Conservation (phyloP, 2,113 vertebrate species). For the Macroglossus sobrinus region DNA sequence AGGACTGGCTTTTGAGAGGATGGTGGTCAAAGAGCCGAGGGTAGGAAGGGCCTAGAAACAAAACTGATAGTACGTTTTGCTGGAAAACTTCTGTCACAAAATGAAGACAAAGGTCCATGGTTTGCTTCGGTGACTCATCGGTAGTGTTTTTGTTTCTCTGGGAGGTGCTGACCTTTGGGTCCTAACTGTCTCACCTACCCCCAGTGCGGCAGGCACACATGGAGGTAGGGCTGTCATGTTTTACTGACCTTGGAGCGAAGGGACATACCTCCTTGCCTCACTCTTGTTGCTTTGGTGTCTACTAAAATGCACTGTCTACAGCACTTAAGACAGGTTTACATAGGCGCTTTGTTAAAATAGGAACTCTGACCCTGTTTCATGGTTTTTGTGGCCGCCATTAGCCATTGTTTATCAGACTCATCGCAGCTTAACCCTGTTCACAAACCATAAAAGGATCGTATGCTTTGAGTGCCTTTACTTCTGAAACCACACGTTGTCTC, state of each 20-base stretch:
- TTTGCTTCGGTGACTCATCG: background rate
- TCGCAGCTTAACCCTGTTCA: background rate
- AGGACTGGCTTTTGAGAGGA: background rate
- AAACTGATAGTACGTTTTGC: background rate
- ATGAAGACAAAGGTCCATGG: background rate
- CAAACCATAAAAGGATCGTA: background rate
- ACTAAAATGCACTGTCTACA: background rate
- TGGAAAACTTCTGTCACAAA: background rate
- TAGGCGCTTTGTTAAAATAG: constrained; percentile 14
- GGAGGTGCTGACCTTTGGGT: background rate
- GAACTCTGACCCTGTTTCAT: background rate
- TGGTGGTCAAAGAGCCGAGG: background rate
- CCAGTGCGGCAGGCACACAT: background rate
- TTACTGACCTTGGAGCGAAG: background rate
- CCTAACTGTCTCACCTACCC: background rate
- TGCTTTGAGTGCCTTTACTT: background rate
- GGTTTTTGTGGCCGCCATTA: constrained; percentile 25
- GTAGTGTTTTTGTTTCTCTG: background rate
- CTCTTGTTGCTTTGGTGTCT: background rate
- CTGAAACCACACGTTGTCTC: constrained; percentile 9
- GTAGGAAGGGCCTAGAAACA: background rate
- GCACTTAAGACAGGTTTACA: background rate
- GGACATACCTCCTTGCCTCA: background rate
- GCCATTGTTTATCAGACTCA: background rate
- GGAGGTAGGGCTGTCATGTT: background rate